Evolutionary conservation across 2,113 vertebrate genomes (phyloP).

Genomic region (Takifugu flavidus): DNA sequence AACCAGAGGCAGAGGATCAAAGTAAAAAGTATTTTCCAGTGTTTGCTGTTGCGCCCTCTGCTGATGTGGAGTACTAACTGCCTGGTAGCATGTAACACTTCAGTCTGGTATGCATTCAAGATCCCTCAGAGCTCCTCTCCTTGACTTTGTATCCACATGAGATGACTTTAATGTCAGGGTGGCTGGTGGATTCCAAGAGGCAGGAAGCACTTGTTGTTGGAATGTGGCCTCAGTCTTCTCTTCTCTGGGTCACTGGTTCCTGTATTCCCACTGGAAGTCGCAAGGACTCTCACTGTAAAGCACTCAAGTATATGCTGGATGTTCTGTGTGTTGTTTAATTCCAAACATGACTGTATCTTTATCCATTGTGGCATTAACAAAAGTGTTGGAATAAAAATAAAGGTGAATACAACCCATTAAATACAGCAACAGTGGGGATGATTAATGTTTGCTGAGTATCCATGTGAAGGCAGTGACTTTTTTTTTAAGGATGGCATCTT

Average conservation of each 20-base stretch:
- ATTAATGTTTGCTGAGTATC: conserved; percentile 60
- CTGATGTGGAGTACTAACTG: conserved; percentile 80
- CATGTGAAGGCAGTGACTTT: conserved; percentile 56
- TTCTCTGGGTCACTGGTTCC: conserved; percentile 62
- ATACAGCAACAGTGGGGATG: conserved; percentile 49
- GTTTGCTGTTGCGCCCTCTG: conserved; percentile 70
- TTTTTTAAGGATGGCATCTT: conserved; percentile 7
- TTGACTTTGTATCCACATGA: conserved; percentile 54
- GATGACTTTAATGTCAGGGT: conserved; percentile 4
- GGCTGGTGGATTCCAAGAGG: conserved; percentile 11
- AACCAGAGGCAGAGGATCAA: conserved; percentile 38
- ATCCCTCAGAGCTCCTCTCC: conserved; percentile 55
- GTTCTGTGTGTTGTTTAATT: conserved; percentile 89
- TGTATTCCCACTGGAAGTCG: conserved; percentile 63
- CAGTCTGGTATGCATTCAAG: conserved; percentile 29
- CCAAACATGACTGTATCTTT: conserved; percentile 88
- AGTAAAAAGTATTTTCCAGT: conserved; percentile 38
- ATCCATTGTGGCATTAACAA: conserved; percentile 79
- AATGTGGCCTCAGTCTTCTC: conserved; percentile 33
- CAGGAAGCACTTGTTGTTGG: conserved; percentile 21
- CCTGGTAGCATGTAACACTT: conserved; percentile 66
- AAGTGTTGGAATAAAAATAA: conserved; percentile 63
- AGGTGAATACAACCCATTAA: conserved; percentile 39
- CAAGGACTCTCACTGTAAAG: conserved; percentile 54
- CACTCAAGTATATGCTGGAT: conserved; percentile 78